These are phyloP conservation scores for Heterocephalus glaber DNA, from an alignment of 2,113 vertebrate genomes.

Conservation along the genomic window DNA sequence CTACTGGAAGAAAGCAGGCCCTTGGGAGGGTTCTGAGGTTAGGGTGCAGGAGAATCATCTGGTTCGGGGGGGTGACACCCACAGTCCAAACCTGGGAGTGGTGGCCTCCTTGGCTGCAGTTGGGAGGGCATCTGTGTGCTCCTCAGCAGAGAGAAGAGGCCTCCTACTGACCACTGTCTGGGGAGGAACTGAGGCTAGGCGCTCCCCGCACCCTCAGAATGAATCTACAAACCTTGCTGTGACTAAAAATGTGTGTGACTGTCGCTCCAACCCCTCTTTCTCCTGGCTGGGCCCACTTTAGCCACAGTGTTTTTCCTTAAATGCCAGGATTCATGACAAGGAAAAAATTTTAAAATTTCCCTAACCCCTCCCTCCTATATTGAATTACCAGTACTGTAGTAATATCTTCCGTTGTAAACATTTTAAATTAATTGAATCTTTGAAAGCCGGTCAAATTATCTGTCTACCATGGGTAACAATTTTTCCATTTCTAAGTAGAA, in stretches of 20 bases:
- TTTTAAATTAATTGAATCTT: slow-evolving; percentile 39
- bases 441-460: background rate
- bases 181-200: background rate
- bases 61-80: background rate
- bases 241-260: background rate
- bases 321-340: background rate
- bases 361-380: background rate
- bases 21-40: background rate
- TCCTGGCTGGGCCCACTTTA: background rate
- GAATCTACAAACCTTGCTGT: background rate
- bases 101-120: background rate
- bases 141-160: background rate
- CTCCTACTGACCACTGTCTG: background rate
- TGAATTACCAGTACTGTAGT: background rate
- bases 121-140: background rate
- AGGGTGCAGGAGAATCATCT: background rate
- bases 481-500: background rate
- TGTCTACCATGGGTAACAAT: background rate
- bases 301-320: background rate
- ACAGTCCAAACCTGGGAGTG: background rate
- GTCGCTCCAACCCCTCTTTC: background rate
- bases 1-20: background rate
- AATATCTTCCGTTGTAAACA: slow-evolving; percentile 6
- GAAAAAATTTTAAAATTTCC: background rate
- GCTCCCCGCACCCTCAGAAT: background rate